phyloP scores from a whole-genome alignment of 2,888 invertebrate species.

The Trisateles emortualis region DNA sequence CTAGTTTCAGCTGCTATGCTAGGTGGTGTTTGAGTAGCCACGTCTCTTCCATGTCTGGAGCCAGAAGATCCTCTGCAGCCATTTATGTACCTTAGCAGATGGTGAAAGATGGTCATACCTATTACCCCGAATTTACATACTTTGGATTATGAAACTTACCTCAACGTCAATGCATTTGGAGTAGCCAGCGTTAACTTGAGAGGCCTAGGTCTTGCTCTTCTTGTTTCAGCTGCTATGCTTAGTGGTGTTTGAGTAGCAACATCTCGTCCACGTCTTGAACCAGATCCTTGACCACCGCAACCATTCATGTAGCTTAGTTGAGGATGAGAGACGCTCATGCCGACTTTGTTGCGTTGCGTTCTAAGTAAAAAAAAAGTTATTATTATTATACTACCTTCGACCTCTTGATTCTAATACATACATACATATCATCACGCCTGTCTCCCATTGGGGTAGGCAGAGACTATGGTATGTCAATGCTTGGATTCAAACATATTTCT shows the following conservation, averaged over 20 bases:
- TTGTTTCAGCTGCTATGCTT: slow-evolving; percentile 90
- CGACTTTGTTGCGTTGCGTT: slow-evolving; percentile 80
- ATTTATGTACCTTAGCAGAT: slow-evolving; percentile 18
- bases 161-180: slow-evolving; percentile 75
- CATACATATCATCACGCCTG: no score
- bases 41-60: slow-evolving; percentile 84
- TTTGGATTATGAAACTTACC: slow-evolving; percentile 52
- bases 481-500: no score
- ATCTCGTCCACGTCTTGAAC: slow-evolving; percentile 81
- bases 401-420: no score
- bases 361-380: slow-evolving; percentile 40
- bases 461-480: no score
- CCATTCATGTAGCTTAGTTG: slow-evolving; percentile 88
- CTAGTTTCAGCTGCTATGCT: slow-evolving; percentile 90
- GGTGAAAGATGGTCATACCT: slow-evolving; percentile 13
- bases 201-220: slow-evolving; percentile 71
- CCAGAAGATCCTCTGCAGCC: slow-evolving; percentile 37
- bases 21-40: slow-evolving; percentile 91
- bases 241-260: slow-evolving; percentile 91
- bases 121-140: slow-evolving; percentile 1
- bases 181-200: slow-evolving; percentile 72
- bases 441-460: no score
- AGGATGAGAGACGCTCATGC: slow-evolving; percentile 86
- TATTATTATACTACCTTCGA: no score
- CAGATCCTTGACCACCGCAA: slow-evolving; percentile 60